Percentiles rank a stretch among this genome's conserved stretches.
Evolutionary conservation across 2,888 invertebrate genomes (phyloP).

Genomic region (Phrixothrix hirtus): DNA sequence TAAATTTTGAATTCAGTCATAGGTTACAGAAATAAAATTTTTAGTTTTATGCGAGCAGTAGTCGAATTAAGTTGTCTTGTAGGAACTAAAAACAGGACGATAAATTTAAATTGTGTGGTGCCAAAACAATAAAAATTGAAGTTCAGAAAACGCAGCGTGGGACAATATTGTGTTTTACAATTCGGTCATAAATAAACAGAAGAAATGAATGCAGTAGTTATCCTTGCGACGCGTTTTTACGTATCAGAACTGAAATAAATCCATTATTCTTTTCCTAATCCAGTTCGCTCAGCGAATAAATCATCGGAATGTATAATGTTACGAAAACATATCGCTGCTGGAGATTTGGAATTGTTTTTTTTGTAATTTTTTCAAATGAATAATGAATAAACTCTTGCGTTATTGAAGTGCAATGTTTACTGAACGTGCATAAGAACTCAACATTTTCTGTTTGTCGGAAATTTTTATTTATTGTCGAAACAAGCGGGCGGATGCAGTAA

Average conservation of each 20-base stretch:
- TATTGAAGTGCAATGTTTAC: constrained; percentile 5
- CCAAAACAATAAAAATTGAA: constrained; percentile 46
- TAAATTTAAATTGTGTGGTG: constrained; percentile 37
- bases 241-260: constrained; percentile 43
- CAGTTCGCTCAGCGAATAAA: constrained; percentile 41
- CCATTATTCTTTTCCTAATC: constrained; percentile 46
- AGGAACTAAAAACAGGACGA: constrained; percentile 22
- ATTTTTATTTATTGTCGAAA: no score
- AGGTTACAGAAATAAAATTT: neutral
- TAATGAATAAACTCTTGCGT: constrained; percentile 19
- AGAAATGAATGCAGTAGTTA: constrained; percentile 46
- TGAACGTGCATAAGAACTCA: neutral
- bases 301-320: constrained; percentile 40
- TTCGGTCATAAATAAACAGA: constrained; percentile 44
- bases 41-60: neutral
- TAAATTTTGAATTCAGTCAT: neutral
- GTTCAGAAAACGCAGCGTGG: constrained; percentile 36
- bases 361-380: constrained; percentile 25
- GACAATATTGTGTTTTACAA: constrained; percentile 37
- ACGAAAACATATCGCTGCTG: constrained; percentile 37
- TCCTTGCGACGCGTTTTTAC: constrained; percentile 44
- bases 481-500: neutral
- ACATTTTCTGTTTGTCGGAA: no score
- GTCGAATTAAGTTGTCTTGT: neutral
- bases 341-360: constrained; percentile 32